Conservation (phyloP, 1,140 invertebrate species). For the Marisa cornuarietis region DNA sequence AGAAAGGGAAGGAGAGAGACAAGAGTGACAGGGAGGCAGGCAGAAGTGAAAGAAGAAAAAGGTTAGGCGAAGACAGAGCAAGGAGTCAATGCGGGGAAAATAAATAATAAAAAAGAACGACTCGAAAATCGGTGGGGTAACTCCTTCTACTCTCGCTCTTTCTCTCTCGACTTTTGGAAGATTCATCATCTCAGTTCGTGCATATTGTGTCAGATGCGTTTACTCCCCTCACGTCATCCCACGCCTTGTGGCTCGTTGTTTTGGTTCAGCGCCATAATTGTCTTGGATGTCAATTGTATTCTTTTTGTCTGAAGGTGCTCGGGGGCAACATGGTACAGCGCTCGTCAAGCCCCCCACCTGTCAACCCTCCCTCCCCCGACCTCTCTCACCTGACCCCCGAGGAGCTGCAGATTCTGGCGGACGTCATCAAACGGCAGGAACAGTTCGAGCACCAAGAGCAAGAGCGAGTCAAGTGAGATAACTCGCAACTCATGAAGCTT, state of each 20-base stretch:
- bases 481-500: too few relatives aligned
- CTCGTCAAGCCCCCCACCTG: constrained; percentile 25
- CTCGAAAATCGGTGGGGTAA: too few relatives aligned
- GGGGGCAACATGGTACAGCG: not conserved
- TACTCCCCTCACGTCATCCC: not conserved
- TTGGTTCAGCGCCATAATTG: too few relatives aligned
- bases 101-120: too few relatives aligned
- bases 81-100: too few relatives aligned
- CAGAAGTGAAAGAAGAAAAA: too few relatives aligned
- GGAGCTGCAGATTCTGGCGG: constrained; percentile 49
- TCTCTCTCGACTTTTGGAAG: not conserved
- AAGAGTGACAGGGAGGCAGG: too few relatives aligned
- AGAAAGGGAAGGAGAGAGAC: too few relatives aligned
- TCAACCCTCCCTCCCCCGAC: constrained; percentile 51
- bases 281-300: not conserved
- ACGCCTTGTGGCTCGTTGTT: not conserved
- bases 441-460: constrained; percentile 52
- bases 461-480: constrained; percentile 43
- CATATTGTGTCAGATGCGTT: too few relatives aligned
- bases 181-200: not conserved
- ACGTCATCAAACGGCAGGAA: constrained; percentile 51
- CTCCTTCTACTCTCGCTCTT: not conserved
- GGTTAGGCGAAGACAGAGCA: too few relatives aligned
- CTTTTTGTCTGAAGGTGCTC: constrained; percentile 6
- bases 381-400: constrained; percentile 43